A percentile compares a stretch with the other conserved stretches of the same genome.
Evolutionary conservation across 2,113 vertebrate genomes (phyloP).

Genomic region (human): DNA sequence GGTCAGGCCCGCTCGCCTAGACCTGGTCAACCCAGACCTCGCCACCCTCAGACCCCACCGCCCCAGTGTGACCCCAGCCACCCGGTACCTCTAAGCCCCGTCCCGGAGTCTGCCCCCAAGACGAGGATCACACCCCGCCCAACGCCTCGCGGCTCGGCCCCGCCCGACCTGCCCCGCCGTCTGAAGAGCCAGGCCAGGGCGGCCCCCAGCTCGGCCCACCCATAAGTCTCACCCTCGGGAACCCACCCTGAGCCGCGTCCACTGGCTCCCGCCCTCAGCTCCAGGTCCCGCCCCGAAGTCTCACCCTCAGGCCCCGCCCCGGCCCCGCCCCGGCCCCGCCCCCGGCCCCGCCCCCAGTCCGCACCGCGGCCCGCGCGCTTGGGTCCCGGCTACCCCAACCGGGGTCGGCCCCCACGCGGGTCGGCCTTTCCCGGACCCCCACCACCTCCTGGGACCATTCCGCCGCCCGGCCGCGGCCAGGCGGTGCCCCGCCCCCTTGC

Average conservation of each 20-base stretch:
- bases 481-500: slow-evolving; percentile 57
- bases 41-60: background rate
- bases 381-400: background rate
- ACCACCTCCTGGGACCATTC: background rate
- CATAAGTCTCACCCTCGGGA: background rate
- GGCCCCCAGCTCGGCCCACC: background rate
- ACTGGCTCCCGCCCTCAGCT: background rate
- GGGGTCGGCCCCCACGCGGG: background rate
- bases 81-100: background rate
- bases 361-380: background rate
- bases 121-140: background rate
- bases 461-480: background rate
- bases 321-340: background rate
- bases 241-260: background rate
- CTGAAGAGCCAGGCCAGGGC: background rate
- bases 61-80: background rate
- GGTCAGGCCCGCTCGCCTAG: rapidly evolving
- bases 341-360: background rate
- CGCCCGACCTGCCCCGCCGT: background rate
- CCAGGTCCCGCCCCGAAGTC: background rate
- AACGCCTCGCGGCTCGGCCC: background rate
- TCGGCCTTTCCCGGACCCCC: background rate
- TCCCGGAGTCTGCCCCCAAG: background rate
- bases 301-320: background rate
- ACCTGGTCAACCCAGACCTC: background rate